Evolutionary conservation across 2,888 invertebrate genomes (phyloP).

Genomic region (Ischnura elegans): DNA sequence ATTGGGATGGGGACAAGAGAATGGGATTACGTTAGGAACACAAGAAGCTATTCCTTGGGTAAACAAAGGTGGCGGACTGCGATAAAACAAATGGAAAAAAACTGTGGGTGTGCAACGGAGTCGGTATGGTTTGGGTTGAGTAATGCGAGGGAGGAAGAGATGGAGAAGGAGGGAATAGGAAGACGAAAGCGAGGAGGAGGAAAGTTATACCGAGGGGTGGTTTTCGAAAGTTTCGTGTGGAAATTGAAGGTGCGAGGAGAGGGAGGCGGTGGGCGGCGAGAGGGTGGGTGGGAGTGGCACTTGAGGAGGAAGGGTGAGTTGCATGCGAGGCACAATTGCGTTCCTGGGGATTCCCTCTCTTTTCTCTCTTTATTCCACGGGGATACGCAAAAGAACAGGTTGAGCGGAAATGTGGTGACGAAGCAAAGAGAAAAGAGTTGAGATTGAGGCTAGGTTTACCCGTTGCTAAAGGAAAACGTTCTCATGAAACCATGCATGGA

Average conservation of each 20-base stretch:
- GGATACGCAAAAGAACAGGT: too few species aligned
- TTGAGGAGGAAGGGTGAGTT: background rate
- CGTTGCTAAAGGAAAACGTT: too few species aligned
- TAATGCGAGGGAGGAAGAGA: background rate
- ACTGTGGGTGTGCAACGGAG: background rate
- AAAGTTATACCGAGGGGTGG: background rate
- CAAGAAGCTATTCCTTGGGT: constrained; percentile 43
- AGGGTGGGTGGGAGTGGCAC: too few species aligned
- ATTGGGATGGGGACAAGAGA: background rate
- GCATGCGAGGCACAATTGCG: background rate
- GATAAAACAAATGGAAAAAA: constrained; percentile 51
- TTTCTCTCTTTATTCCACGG: background rate
- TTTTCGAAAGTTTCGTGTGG: background rate
- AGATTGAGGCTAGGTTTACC: too few species aligned
- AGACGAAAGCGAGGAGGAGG: background rate
- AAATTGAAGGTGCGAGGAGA: constrained; percentile 24
- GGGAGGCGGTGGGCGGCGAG: too few species aligned
- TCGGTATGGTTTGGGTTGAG: background rate
- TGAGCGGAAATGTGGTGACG: too few species aligned
- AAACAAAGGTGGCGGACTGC: constrained; percentile 58
- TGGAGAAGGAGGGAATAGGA: background rate
- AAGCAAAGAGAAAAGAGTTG: too few species aligned
- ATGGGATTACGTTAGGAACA: background rate
- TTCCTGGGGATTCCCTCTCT: too few species aligned
- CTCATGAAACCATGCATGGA: too few species aligned